A percentile compares a stretch with the other conserved stretches of the same genome.
Conservation (phyloP, 2,113 vertebrate species). For the Scopus umbretta region DNA sequence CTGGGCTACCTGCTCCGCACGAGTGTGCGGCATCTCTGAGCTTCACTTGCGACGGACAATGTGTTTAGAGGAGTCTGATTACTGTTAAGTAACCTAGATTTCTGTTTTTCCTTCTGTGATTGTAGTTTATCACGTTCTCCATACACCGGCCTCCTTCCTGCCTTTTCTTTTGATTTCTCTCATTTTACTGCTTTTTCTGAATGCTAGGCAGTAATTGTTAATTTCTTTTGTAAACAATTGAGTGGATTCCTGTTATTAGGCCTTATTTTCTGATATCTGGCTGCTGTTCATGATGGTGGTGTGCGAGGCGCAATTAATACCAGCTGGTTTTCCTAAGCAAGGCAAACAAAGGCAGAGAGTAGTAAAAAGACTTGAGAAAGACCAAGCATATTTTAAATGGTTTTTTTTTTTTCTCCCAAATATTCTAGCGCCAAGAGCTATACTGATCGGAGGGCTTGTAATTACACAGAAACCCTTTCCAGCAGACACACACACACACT, state of each 20-base stretch:
- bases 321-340: slow-evolving; percentile 69
- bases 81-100: not conserved
- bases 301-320: slow-evolving; percentile 50
- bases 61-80: not conserved
- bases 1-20: not conserved
- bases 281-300: slow-evolving; percentile 57
- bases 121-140: not conserved
- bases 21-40: not conserved
- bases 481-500: not conserved
- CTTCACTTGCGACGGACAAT: not conserved
- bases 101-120: not conserved
- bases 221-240: slow-evolving; percentile 5
- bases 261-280: slow-evolving; percentile 54
- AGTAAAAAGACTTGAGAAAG: slow-evolving; percentile 45
- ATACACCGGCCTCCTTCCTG: slow-evolving; percentile 14
- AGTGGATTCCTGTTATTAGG: slow-evolving; percentile 42
- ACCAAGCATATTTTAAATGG: slow-evolving; percentile 31
- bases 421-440: slow-evolving; percentile 38
- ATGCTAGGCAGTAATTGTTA: not conserved
- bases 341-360: slow-evolving; percentile 62
- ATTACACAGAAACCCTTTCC: not conserved
- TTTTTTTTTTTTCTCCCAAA: not conserved
- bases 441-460: not conserved
- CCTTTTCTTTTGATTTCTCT: slow-evolving; percentile 49
- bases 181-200: not conserved